Evolutionary conservation across 2,888 invertebrate species (phyloP), one percentile per base, ranked within the genome.

Genomic region (Torymus texanus): DNA sequence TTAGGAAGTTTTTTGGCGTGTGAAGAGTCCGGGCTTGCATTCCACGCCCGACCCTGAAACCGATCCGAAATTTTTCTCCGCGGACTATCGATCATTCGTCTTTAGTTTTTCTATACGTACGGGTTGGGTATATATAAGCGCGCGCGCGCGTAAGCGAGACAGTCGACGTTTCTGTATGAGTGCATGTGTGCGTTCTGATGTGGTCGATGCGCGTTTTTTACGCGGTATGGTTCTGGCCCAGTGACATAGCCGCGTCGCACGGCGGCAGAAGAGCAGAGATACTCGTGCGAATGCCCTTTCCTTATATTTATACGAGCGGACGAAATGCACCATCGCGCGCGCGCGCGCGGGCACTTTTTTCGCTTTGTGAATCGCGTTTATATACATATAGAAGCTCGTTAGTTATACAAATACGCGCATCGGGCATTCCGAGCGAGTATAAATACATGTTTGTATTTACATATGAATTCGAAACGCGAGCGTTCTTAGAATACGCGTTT

Each of bases 61-160:
- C 66, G 67, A 59, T 41, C 76, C 68, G 61, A 73, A 76, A 80
- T 76, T 76, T 76, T 76, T 80, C 79, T 65, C 68, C 80, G 62
- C 24, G 51, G 59, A 11, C 76, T 61, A 80, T 80, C 80, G 75
- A 80, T 80, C 80, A 80, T 73, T 65, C 74, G 63, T 63, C 55
- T 61, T 78, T 16, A 14, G 55, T 73, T 70, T 66, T 68, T 67
- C 68, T 59, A 13, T 59, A 13, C n/a, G 11, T 13, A 13, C 29
- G 41, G 29, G 29, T 29, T 29, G 29, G 29, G n/a, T n/a, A 21
- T 21, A 21, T 2, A 2, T 21, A 21, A 21, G 21, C 58, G 5
- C 10, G 29, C 58, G 14, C 14, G 5, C 18, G 18, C 29, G 24
- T 24, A 24, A 24, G 24, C 24, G 24, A 24, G 24, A 24, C 24